Evolutionary conservation across 2,797 vertebrate species (phyloP).

Genomic region (Sebastes cheni): DNA sequence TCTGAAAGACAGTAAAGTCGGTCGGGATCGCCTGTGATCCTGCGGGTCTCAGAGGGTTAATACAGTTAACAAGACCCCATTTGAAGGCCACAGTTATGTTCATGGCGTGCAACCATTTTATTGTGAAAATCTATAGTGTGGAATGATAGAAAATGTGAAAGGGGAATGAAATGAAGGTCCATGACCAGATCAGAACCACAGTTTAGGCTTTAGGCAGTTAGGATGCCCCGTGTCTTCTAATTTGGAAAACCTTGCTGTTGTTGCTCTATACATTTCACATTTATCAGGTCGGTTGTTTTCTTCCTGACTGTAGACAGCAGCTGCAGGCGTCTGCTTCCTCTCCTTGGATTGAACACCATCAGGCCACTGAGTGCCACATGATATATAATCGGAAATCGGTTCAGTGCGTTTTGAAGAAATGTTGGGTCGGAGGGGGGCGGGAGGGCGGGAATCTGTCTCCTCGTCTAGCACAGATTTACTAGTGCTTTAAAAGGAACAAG

Average conservation of each 20-base stretch:
- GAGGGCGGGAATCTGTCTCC: neutral
- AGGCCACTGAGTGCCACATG: slow-evolving; percentile 3
- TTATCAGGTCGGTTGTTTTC: neutral
- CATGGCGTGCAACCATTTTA: neutral
- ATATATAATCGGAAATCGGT: slow-evolving; percentile 31
- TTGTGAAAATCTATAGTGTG: neutral
- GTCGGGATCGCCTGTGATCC: too few relatives aligned
- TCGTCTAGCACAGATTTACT: slow-evolving; percentile 5
- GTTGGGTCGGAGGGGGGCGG: neutral
- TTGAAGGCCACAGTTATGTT: neutral
- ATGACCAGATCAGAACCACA: neutral
- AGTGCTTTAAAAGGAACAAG: neutral
- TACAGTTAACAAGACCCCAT: neutral
- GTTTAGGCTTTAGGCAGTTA: neutral
- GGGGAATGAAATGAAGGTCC: neutral
- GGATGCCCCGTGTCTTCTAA: neutral
- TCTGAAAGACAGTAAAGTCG: too few relatives aligned
- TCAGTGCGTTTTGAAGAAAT: slow-evolving; percentile 27
- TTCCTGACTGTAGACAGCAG: neutral
- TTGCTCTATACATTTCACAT: neutral
- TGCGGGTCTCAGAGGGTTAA: too few relatives aligned
- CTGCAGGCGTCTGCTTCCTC: neutral
- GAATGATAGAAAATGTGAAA: neutral
- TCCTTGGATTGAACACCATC: neutral
- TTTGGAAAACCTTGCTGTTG: neutral